phyloP scores from a whole-genome alignment of 1,140 invertebrate species.

The Rhopalosiphum maidis region DNA sequence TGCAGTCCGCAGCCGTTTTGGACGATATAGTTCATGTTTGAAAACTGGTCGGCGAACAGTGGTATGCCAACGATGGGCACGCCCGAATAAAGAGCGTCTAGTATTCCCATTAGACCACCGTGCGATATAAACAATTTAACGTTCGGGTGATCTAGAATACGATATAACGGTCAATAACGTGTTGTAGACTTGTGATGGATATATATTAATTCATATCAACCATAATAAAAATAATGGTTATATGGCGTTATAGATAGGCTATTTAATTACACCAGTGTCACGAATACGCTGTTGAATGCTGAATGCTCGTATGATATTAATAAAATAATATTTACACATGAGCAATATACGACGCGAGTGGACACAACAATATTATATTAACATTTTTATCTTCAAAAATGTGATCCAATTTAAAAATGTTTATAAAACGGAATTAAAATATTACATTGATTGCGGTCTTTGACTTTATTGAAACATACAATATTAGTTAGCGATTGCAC shows the following conservation, averaged over 20 bases:
- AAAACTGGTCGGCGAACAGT: conserved; percentile 59
- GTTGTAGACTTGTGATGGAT: neutral
- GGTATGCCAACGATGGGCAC: conserved; percentile 63
- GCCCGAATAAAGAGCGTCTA: conserved; percentile 64
- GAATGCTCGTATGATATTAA: neutral
- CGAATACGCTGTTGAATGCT: neutral
- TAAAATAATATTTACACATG: neutral
- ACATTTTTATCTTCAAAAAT: neutral
- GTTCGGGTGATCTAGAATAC: conserved; percentile 63
- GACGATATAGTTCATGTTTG: conserved; percentile 63
- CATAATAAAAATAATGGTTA: neutral
- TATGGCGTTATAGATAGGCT: neutral
- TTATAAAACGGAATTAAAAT: neutral
- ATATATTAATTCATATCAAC: neutral
- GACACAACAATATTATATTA: neutral
- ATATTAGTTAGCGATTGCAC: neutral
- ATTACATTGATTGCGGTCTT: neutral
- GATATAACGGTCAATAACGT: neutral
- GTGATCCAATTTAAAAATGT: neutral
- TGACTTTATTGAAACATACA: neutral
- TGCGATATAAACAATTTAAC: conserved; percentile 64
- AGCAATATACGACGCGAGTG: no score
- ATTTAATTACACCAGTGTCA: neutral
- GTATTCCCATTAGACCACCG: conserved; percentile 64
- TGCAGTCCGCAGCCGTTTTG: conserved; percentile 62